phyloP scores from a whole-genome alignment of 2,797 vertebrate genomes.

The Hippoglossus hippoglossus region DNA sequence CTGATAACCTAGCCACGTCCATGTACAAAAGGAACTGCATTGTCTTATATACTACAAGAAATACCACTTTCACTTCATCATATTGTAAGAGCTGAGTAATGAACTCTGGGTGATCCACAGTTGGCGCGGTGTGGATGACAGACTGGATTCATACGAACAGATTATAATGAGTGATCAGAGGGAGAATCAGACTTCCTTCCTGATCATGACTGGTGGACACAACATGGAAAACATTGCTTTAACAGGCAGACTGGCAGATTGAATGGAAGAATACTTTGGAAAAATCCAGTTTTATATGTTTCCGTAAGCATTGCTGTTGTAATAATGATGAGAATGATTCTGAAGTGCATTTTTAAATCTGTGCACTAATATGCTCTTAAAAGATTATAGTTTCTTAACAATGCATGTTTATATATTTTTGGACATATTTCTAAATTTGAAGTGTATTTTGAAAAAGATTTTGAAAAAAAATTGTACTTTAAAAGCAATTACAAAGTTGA shows the following conservation, averaged over 20 bases:
- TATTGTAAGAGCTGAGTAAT: not conserved
- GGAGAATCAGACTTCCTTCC: not conserved
- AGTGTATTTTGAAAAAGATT: not conserved
- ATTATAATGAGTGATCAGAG: not conserved
- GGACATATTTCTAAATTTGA: not conserved
- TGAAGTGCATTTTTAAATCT: not conserved
- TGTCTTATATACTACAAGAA: not conserved
- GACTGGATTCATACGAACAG: conserved; percentile 4
- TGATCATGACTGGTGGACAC: not conserved
- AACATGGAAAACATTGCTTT: not conserved
- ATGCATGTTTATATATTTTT: not conserved
- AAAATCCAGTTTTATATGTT: not conserved
- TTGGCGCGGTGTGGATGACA: not conserved
- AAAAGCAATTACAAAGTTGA: not conserved
- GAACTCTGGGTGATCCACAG: not conserved
- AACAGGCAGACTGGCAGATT: not conserved
- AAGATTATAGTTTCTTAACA: conserved; percentile 7
- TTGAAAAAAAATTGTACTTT: not conserved
- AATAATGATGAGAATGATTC: not conserved
- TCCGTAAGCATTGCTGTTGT: not conserved
- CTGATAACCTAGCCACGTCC: not conserved
- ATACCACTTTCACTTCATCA: not conserved
- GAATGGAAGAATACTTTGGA: not conserved
- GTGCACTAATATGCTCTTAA: not conserved
- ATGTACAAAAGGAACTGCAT: not conserved